Percentiles rank a stretch among this genome's conserved stretches.
Evolutionary conservation across 2,888 invertebrate genomes (phyloP).

Genomic region (Machimus rusticus): DNA sequence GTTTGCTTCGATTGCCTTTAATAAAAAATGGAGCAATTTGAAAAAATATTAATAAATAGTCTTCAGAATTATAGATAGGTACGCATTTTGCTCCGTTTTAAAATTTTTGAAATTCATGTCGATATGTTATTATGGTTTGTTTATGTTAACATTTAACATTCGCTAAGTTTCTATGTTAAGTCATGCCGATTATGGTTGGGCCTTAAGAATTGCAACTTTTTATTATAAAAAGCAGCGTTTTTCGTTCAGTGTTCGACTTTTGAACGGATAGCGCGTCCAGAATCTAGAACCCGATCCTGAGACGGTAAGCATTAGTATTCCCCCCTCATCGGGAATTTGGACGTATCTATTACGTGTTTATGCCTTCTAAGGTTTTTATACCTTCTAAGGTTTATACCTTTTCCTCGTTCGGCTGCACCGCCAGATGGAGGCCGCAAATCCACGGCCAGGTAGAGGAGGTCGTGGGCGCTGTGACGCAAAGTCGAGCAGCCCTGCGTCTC

Average conservation of each 20-base stretch:
- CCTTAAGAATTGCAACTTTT: no score
- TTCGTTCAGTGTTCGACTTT: not conserved
- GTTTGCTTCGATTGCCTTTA: no score
- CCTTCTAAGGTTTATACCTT: not conserved
- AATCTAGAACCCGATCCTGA: not conserved
- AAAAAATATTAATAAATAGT: no score
- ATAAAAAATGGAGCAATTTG: no score
- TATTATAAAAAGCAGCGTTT: no score
- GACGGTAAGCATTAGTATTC: not conserved
- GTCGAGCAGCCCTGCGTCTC: not conserved
- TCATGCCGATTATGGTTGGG: no score
- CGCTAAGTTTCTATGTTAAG: no score
- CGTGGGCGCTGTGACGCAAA: not conserved
- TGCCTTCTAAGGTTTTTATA: constrained; percentile 2
- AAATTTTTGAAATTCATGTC: no score
- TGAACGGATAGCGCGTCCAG: not conserved
- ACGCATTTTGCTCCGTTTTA: no score
- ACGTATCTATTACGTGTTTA: constrained; percentile 26
- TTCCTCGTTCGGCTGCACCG: not conserved
- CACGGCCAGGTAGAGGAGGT: not conserved
- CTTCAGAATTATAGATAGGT: no score
- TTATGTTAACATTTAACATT: no score
- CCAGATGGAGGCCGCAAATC: not conserved
- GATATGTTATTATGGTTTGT: no score
- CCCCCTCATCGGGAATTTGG: not conserved